Evolutionary conservation across 2,113 vertebrate species (phyloP), one percentile per base, ranked within the genome.

Genomic region (Petromus typicus): DNA sequence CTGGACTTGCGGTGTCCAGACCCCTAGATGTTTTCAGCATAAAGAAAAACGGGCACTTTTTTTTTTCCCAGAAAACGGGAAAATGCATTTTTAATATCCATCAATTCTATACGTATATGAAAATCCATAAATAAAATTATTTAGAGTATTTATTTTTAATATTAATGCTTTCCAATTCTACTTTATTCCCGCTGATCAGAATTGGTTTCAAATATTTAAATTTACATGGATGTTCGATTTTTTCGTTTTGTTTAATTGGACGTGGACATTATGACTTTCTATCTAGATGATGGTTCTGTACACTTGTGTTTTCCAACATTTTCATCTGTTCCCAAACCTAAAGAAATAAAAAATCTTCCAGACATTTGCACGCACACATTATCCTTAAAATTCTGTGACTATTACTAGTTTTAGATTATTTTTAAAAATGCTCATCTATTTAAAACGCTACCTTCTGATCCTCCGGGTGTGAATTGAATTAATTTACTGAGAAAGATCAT

Each of bases 1-100:
- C 0, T 32, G 82, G 27, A 1, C 5, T 6, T 0, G 3, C 1
- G 9, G 32, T 2, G 1, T 37, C 30, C 61, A 51, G 2, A n/a
- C 11, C 7, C 23, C 13, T 9, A 22, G 32, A 56, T 12, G 10
- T 22, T 34, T 54, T 32, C 45, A 8, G 20, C 30, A 2, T 22
- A 22, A 20, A 20, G 30, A 51, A 7, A 51, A 17, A 54, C 32
- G 51, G 32, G 8, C 75, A 32, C 48, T 78, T 54, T 73, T 22
- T 78, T 10, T 78, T 54, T 73, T 22, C 54, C 48, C 48, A 34
- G 73, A 78, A 51, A 54, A 30, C 32, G 30, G 18, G 30, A 32
- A 63, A 67, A 0, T 63, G n/a, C 75, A 12, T 34, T 86, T 75
- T 66, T 63, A 37, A 7, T 11, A 32, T 14, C n/a, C 25, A 23